Conservation (phyloP, 2,888 invertebrate species). For the Netelia melanura region DNA sequence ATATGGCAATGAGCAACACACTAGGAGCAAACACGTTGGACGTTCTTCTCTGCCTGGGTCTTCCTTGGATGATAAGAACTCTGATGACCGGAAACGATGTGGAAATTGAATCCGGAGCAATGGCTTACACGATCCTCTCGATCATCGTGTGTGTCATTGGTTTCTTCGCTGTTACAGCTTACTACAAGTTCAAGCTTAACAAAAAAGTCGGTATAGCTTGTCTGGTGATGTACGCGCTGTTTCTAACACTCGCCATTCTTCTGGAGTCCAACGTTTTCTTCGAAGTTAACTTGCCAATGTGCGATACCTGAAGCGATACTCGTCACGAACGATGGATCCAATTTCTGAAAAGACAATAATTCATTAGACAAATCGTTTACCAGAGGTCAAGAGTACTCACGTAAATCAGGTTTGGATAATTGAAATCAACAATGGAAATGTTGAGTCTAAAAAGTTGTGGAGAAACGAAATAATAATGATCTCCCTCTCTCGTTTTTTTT, state of each 20-base stretch:
- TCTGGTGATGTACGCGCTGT: slow-evolving; percentile 88
- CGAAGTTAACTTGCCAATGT: slow-evolving; percentile 78
- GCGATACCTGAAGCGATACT: slow-evolving; percentile 60
- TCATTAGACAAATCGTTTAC: no score
- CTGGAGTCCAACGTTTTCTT: slow-evolving; percentile 92
- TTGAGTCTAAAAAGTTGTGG: not conserved
- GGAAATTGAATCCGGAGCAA: slow-evolving; percentile 91
- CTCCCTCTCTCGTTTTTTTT: not conserved
- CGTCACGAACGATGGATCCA: not conserved
- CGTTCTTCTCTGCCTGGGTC: slow-evolving; percentile 92
- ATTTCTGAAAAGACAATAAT: not conserved
- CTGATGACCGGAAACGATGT: slow-evolving; percentile 87
- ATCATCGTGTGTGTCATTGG: slow-evolving; percentile 90
- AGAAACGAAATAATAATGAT: not conserved
- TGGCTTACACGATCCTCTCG: slow-evolving; percentile 93
- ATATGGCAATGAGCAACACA: slow-evolving; percentile 95
- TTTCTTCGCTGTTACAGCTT: slow-evolving; percentile 89
- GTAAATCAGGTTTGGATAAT: not conserved
- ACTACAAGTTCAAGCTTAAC: slow-evolving; percentile 90
- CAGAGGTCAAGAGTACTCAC: no score
- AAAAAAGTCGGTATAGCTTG: slow-evolving; percentile 89
- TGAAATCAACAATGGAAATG: not conserved
- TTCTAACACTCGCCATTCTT: slow-evolving; percentile 91
- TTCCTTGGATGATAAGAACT: slow-evolving; percentile 94
- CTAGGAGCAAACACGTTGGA: slow-evolving; percentile 95